Conservation (phyloP, 2,113 vertebrate species). For the Xyliphius kryptos region DNA sequence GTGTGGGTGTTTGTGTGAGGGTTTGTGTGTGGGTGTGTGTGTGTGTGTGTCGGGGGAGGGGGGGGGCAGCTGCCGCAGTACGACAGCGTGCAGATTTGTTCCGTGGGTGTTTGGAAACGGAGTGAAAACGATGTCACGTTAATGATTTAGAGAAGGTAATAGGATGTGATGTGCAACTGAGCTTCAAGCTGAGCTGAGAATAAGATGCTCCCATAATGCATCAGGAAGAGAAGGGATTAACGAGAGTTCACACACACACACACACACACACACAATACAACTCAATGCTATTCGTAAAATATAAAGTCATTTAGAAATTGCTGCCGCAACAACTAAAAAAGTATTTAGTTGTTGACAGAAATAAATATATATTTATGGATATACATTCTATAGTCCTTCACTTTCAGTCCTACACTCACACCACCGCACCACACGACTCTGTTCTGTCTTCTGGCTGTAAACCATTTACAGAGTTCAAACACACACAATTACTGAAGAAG, state of each 20-base stretch:
- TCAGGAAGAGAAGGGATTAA: conserved; percentile 73
- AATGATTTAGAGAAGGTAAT: conserved; percentile 76
- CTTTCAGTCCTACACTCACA: too few relatives aligned
- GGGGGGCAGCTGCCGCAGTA: conserved; percentile 17
- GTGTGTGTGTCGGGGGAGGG: background rate
- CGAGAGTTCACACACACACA: conserved; percentile 57
- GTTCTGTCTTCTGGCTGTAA: too few relatives aligned
- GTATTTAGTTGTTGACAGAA: too few relatives aligned
- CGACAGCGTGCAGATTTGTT: conserved; percentile 54
- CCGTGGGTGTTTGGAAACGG: conserved; percentile 67
- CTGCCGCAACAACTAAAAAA: too few relatives aligned
- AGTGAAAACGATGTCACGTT: conserved; percentile 73
- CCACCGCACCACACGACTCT: too few relatives aligned
- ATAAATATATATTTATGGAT: too few relatives aligned
- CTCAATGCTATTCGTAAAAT: background rate
- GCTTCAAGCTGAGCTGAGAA: conserved; percentile 67
- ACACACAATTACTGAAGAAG: too few relatives aligned
- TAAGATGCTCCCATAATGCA: conserved; percentile 68
- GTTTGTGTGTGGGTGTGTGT: conserved; percentile 21
- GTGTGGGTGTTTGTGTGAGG: background rate
- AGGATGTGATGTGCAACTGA: conserved; percentile 74
- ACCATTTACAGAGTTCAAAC: too few relatives aligned
- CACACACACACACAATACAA: conserved; percentile 15
- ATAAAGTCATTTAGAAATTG: background rate
- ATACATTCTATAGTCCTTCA: too few relatives aligned